These are phyloP conservation scores for Nyctibius bracteatus DNA, from an alignment of 2,113 vertebrate genomes.

Conservation along the genomic window DNA sequence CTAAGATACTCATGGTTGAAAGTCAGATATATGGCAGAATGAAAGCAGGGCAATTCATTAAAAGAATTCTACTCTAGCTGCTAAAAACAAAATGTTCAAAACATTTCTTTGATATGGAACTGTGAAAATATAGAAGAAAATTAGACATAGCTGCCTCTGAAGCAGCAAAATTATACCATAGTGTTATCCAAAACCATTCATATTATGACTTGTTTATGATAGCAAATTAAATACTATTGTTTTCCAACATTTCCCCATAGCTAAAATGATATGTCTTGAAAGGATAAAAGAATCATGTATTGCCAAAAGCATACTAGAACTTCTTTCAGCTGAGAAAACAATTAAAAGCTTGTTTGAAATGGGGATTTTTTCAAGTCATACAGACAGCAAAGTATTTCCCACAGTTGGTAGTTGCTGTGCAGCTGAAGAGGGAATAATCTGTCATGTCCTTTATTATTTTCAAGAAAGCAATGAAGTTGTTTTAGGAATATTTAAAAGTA, in stretches of 20 bases:
- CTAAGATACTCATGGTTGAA: not conserved
- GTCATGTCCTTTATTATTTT: not conserved
- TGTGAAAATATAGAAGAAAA: not conserved
- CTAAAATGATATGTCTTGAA: not conserved
- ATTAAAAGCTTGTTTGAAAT: not conserved
- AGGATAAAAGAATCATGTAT: not conserved
- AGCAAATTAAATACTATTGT: not conserved
- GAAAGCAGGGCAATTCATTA: not conserved
- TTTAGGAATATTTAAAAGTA: not conserved
- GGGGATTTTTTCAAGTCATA: not conserved
- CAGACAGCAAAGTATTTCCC: not conserved
- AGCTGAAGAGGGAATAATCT: not conserved
- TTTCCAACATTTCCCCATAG: not conserved
- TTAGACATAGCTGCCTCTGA: not conserved
- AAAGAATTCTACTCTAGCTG: not conserved
- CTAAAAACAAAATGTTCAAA: not conserved
- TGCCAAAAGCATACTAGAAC: not conserved
- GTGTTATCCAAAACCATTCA: not conserved
- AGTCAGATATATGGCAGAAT: not conserved
- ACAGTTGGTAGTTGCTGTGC: not conserved
- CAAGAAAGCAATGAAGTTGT: not conserved
- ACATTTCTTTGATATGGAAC: not conserved
- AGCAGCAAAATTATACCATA: not conserved
- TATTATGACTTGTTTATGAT: not conserved
- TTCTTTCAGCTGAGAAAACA: conserved; percentile 7